Base-by-base conservation (phyloP, 2,113 vertebrate genomes). In the Pelobates fuscus region DNA sequence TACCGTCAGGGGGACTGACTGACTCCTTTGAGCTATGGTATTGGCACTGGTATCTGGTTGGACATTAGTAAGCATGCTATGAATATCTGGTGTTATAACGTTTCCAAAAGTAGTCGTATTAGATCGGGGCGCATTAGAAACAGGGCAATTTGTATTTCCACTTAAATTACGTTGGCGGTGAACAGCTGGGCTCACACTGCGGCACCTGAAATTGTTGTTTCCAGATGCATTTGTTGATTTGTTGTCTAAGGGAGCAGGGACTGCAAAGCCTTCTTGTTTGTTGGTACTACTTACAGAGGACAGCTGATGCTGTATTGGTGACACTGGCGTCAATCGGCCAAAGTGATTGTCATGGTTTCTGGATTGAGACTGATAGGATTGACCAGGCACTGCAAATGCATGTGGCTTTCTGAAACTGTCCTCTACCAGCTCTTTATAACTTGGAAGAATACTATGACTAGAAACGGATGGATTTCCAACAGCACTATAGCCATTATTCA, bases 401-500 rank as follows among this genome's bases (percentile, higher is more conserved):
- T 98, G 97, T 60, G 97, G 97, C 77, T 99, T 99, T 80, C 96
- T 89, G 89, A 99, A 99, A 61, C 94, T 95, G 83, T 98, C 94
- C n/a, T 98, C 96, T 74, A 96, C 92, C 43, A 98, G 86, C 72
- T 97, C 94, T 83, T 96, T 95, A 78, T 98, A 98, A 87, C 94
- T 92, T 1, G 95, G 94, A 11, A 98, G 91, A 83, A 98, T 94
- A 77, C 93, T 91, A 0, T 90, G 92, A 85, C 85, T 93, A 3
- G 95, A 89, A 20, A 90, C 89, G 0, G 91, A 83, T 0, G 93
- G 93, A 65, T 69, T 91, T 37, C 86, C 87, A 0, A 90, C 85
- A 2, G 86, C 85, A 0, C 85, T 83, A 69, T 98, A 98, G 60
- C 93, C 95, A 0, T 93, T 95, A 71, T 93, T 98, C 95, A 99